A percentile compares a stretch with the other conserved stretches of the same genome.
phyloP scores from a whole-genome alignment of 2,797 vertebrate species.

The Linurgus olivaceus region DNA sequence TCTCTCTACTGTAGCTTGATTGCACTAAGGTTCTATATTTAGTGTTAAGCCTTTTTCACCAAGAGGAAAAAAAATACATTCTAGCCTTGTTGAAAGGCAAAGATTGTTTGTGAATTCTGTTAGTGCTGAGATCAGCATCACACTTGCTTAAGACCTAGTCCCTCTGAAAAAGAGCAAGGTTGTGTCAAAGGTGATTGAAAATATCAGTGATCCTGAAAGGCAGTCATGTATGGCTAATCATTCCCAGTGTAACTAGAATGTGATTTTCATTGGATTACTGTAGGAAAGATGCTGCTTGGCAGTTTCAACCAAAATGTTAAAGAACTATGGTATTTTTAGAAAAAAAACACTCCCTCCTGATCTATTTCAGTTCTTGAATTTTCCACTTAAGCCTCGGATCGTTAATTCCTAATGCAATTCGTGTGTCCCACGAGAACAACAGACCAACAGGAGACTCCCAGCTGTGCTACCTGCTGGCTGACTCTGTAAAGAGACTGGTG shows the following conservation, averaged over 20 bases:
- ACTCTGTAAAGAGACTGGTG: neutral
- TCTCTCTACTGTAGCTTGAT: neutral
- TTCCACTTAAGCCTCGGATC: neutral
- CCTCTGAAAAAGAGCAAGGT: neutral
- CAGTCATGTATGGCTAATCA: neutral
- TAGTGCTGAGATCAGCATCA: neutral
- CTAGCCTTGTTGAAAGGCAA: neutral
- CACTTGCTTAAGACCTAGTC: neutral
- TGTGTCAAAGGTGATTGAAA: neutral
- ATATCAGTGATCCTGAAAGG: neutral
- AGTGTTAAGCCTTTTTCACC: neutral
- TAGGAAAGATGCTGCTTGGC: neutral
- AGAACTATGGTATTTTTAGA: neutral
- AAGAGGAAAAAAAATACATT: neutral
- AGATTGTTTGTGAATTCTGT: neutral
- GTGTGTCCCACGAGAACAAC: neutral
- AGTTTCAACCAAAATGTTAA: neutral
- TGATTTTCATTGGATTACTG: neutral
- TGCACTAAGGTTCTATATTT: neutral
- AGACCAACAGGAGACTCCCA: neutral
- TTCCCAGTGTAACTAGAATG: neutral
- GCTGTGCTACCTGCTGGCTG: neutral
- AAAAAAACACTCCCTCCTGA: neutral
- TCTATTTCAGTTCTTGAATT: neutral
- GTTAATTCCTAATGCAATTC: neutral